These are phyloP conservation scores for Trachelus tabidus DNA, from an alignment of 2,888 invertebrate species.

Conservation along the genomic window DNA sequence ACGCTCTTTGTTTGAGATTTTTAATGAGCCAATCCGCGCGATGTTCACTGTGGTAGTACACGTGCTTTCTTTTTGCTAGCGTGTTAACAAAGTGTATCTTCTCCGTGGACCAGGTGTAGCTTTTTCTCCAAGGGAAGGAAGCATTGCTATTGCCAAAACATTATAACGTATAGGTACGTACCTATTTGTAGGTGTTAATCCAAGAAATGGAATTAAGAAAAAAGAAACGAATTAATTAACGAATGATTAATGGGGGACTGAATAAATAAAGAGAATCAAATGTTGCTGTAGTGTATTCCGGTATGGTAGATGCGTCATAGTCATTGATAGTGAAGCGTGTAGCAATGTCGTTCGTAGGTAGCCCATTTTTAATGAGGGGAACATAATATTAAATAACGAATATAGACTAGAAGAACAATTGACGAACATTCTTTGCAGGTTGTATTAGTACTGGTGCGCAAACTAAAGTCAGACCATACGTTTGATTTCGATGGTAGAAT, in stretches of 20 bases:
- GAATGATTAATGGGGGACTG: conserved; percentile 19
- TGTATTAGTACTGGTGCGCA: not conserved
- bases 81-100: not conserved
- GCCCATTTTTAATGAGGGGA: conserved; percentile 21
- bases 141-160: conserved; percentile 37
- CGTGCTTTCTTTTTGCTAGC: not conserved
- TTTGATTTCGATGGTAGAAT: not conserved
- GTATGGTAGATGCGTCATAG: conserved; percentile 31
- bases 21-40: not conserved
- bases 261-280: conserved; percentile 18
- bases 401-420: not conserved
- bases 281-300: conserved; percentile 36
- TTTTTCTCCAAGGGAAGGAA: conserved; percentile 12
- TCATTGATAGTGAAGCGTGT: conserved; percentile 36
- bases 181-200: conserved; percentile 5
- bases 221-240: not conserved
- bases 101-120: not conserved
- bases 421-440: not conserved
- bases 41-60: not conserved
- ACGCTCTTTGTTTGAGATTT: not conserved
- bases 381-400: conserved; percentile 23
- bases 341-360: conserved; percentile 29
- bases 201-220: not conserved
- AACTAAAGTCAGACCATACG: not conserved
- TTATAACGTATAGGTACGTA: conserved; percentile 14